Conservation (phyloP, 2,888 invertebrate genomes). For the Ametastegia equiseti region DNA sequence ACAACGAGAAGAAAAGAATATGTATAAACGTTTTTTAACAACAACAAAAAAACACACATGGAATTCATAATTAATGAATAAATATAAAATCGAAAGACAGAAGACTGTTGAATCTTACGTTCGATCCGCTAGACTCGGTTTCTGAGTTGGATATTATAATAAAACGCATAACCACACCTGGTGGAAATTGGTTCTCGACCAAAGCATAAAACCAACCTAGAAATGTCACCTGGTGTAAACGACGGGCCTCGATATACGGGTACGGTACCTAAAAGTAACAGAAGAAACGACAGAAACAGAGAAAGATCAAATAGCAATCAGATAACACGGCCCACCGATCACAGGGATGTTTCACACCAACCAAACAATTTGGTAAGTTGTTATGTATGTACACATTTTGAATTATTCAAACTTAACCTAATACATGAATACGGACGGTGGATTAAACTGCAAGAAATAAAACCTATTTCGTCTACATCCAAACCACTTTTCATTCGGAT, state of each 20-base stretch:
- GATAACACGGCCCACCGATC: constrained; percentile 57
- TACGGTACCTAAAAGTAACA: constrained; percentile 71
- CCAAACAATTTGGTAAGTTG: constrained; percentile 69
- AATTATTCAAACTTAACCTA: no score
- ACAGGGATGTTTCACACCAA: constrained; percentile 61
- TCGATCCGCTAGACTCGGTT: no score
- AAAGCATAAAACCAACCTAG: constrained; percentile 44
- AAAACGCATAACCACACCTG: no score
- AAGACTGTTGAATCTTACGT: not conserved
- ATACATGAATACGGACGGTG: not conserved
- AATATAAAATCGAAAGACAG: not conserved
- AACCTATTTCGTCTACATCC: not conserved
- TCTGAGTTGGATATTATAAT: not conserved
- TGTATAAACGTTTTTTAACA: not conserved
- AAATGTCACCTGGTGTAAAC: constrained; percentile 69
- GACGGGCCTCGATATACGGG: constrained; percentile 69
- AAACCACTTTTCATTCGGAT: not conserved
- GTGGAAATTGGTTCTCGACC: not conserved
- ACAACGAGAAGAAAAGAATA: not conserved
- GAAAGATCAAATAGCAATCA: constrained; percentile 63
- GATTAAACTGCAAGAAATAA: not conserved
- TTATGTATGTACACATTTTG: not conserved
- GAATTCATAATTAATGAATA: not conserved
- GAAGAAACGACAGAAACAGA: constrained; percentile 68
- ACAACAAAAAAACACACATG: not conserved